These are phyloP conservation scores for Furnarius figulus DNA, from an alignment of 2,113 vertebrate genomes.

Conservation along the genomic window DNA sequence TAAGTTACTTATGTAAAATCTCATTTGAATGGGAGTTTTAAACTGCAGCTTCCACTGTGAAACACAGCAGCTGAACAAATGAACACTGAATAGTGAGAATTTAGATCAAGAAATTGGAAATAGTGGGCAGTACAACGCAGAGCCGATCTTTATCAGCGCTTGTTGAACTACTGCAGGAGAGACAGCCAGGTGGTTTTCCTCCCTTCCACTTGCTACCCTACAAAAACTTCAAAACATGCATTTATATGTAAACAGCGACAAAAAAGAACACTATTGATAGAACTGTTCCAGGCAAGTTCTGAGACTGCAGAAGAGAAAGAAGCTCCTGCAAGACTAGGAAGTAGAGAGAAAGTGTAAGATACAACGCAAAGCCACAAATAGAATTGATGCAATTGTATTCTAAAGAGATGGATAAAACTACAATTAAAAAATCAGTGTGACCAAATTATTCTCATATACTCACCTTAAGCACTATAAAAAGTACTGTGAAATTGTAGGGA, in stretches of 20 bases:
- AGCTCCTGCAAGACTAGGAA: background rate
- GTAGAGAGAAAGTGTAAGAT: background rate
- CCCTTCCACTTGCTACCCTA: background rate
- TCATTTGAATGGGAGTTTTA: background rate
- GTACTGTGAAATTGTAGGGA: background rate
- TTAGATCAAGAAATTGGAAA: background rate
- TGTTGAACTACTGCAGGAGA: background rate
- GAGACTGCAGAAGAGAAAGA: background rate
- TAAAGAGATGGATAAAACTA: background rate
- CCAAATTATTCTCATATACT: background rate
- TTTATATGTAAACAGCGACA: background rate
- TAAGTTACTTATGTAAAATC: background rate
- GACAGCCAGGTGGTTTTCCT: background rate
- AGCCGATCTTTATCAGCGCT: background rate
- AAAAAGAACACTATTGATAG: background rate
- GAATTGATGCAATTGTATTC: background rate
- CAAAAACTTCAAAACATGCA: background rate
- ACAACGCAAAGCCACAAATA: background rate
- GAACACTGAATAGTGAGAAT: background rate
- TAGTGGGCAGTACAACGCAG: background rate
- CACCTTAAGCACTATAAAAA: background rate
- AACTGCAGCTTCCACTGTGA: background rate
- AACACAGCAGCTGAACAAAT: background rate
- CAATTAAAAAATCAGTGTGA: background rate
- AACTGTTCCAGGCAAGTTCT: background rate